Conservation (phyloP, 1,140 invertebrate genomes). For the Melitaea cinxia region DNA sequence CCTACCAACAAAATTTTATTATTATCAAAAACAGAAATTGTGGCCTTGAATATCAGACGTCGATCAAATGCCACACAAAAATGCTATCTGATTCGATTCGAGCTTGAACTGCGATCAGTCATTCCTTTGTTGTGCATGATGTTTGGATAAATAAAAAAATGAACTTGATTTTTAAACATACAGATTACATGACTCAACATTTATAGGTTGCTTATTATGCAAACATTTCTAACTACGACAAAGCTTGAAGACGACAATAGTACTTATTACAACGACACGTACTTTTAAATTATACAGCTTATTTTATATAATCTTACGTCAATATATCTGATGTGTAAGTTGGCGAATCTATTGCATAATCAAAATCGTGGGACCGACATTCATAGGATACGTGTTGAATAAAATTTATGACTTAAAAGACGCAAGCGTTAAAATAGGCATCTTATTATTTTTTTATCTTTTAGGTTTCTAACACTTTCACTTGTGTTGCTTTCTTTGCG, state of each 20-base stretch:
- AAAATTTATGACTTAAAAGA: neutral
- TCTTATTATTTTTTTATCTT: too few species aligned
- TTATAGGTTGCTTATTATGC: constrained; percentile 13
- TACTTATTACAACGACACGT: neutral
- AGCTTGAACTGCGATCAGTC: constrained; percentile 63
- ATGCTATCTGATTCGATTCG: constrained; percentile 71
- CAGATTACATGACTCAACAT: constrained; percentile 36
- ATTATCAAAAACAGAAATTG: constrained; percentile 58
- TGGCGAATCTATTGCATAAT: constrained; percentile 1
- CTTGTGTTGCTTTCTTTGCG: too few species aligned
- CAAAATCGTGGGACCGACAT: neutral
- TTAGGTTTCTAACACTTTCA: too few species aligned
- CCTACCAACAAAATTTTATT: constrained; percentile 49
- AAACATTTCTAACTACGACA: constrained; percentile 3
- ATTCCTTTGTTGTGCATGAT: constrained; percentile 60
- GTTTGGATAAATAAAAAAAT: constrained; percentile 54
- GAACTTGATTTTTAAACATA: constrained; percentile 42
- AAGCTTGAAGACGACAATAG: neutral
- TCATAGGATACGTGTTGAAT: neutral
- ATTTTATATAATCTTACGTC: neutral
- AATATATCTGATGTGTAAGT: neutral
- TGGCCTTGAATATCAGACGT: constrained; percentile 67
- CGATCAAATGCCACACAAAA: constrained; percentile 71
- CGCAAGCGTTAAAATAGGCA: too few species aligned
- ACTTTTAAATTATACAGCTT: neutral